Evolutionary conservation across 2,888 invertebrate genomes (phyloP), one percentile per base, ranked within the genome.

Genomic region (Nemapogon koenigi): DNA sequence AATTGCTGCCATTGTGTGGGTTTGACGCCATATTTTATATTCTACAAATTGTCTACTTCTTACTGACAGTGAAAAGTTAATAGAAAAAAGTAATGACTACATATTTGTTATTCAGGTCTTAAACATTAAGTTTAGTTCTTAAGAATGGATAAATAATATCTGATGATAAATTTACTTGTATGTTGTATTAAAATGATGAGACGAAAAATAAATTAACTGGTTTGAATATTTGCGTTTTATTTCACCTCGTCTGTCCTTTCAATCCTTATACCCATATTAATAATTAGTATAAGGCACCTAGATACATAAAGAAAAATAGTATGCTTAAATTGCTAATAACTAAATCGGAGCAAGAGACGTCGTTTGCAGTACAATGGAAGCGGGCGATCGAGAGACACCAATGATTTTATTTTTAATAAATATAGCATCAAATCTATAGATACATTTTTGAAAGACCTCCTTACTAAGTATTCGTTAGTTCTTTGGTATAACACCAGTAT

Each of bases 131-230:
- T 58, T 39, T 75, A 76, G 76, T 52, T 46, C 44, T 56, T 80
- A 80, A 79, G 78, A 65, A 75, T 73, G 72, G 68, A 75, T 78
- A 70, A 72, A 70, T 71, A 72, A 70, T 76, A 76, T 76, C 75
- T 68, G 78, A 78, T 69, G 78, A 79, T 79, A 78, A 78, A 64
- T 79, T 78, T 78, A 80, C 78, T 71, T 79, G 78, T 79, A 80
- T 79, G 80, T 79, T 80, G 79, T 80, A 80, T 72, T 78, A 72
- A 78, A 78, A 76, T 64, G 72, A 72, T 69, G 75, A 72, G 73
- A 75, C 59, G 66, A 73, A 75, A 37, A 39, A 76, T 78, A 79
- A 79, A 79, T 70, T 75, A 78, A 79, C 75, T 76, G 79, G 78
- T 80, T 80, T 78, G 78, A 79, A 47, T 48, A 73, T 72, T 60